Conservation (phyloP, 2,797 vertebrate genomes). For the Sibirionetta formosa region DNA sequence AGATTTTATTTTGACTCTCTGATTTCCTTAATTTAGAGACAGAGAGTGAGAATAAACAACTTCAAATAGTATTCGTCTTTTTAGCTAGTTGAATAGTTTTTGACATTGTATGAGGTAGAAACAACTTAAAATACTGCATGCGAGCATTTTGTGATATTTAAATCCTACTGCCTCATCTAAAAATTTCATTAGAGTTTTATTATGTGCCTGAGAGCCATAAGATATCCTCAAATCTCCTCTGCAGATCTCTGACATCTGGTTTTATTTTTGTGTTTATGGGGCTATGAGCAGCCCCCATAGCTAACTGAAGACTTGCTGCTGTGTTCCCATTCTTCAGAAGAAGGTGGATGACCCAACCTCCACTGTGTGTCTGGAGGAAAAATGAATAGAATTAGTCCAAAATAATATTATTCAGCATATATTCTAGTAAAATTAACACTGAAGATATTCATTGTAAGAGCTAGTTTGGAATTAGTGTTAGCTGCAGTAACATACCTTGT, state of each 20-base stretch:
- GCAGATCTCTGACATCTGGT: constrained; percentile 31
- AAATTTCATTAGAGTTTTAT: constrained; percentile 27
- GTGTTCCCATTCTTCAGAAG: background rate
- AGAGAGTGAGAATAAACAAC: background rate
- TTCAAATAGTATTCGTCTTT: background rate
- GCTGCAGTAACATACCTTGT: background rate
- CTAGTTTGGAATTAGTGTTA: background rate
- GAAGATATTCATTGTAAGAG: background rate
- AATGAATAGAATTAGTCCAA: background rate
- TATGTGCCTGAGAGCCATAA: constrained; percentile 22
- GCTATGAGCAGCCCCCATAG: background rate
- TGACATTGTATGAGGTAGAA: background rate
- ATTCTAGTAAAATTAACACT: background rate
- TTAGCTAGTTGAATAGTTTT: background rate
- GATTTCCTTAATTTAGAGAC: background rate
- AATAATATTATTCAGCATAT: background rate
- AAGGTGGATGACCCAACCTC: background rate
- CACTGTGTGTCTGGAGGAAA: background rate
- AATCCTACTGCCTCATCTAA: background rate
- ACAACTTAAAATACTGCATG: background rate
- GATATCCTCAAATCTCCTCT: background rate
- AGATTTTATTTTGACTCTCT: background rate
- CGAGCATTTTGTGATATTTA: background rate
- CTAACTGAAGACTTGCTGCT: background rate
- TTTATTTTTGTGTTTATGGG: constrained; percentile 25